Base-by-base conservation (phyloP, 53 echinoderm and acorn worm genomes). In the Patiria pectinifera region DNA sequence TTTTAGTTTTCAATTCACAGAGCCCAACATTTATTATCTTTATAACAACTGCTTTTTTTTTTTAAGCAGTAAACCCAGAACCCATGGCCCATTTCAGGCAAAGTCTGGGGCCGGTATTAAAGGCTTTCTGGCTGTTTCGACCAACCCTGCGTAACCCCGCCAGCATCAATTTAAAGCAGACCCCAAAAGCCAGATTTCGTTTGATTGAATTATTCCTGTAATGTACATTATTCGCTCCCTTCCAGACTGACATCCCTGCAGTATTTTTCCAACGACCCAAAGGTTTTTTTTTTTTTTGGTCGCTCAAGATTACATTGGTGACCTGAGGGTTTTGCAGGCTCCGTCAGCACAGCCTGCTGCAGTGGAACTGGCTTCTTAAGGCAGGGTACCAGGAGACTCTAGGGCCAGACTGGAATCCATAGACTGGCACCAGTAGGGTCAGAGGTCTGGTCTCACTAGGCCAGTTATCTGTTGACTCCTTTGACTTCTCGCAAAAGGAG, bases 341-440 rank as follows among this genome's bases (percentile, higher is more conserved):
- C 53, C 53, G 8, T 53, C 53, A 53, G 53, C 53, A 53, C 53
- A 6, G 76, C 25, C 25, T 76, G 76, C 76, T 26, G 23, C 45
- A 15, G 80, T 43, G 45, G 80, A 11, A 46, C 9, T 3, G 48
- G 80, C 80, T 46, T 66, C 23, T 11, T 12, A 11, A 4, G 45
- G 45, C 46, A 12, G 90, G 81, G 80, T 70, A 90, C 90, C 90
- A 81, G 49, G 80, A 18, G 59, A 80, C 23, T 69, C 14, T 59
- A 79, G 80, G 48, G 59, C 81, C 90, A 90, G 90, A 90, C 90
- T 81, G 90, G 90, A 90, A 90, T 90, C 80, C 69, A 80, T 80
- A 80, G 90, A 69, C 90, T 90, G 90, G 90, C 90, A 90, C 90
- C 90, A 90, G 80, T 81, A n/a, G 26, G 90, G 90, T 90, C 90